These are phyloP conservation scores for Papilio gigon DNA, from an alignment of 2,888 invertebrate species.

Conservation along the genomic window DNA sequence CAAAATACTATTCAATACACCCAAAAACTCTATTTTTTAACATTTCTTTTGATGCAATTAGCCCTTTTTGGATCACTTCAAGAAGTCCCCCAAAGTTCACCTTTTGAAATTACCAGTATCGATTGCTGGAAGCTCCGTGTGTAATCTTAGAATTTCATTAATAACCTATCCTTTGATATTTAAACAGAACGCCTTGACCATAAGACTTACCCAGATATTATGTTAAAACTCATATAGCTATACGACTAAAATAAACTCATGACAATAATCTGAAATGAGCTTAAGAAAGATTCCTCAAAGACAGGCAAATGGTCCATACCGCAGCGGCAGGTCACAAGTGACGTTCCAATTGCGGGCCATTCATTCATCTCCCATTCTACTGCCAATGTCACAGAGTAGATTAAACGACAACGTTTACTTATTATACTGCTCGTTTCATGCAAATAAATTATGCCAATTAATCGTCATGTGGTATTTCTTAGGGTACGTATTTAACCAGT, in stretches of 20 bases:
- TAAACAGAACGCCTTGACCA: too few species aligned
- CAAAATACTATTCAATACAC: too few species aligned
- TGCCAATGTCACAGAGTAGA: constrained; percentile 33
- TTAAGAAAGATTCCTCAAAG: constrained; percentile 10
- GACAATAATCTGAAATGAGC: constrained; percentile 3
- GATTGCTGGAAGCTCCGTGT: too few species aligned
- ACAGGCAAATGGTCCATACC: constrained; percentile 21
- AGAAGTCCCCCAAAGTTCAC: too few species aligned
- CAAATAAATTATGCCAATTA: constrained; percentile 31
- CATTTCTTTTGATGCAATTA: too few species aligned
- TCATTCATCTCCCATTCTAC: constrained; percentile 33
- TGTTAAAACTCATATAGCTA: not conserved
- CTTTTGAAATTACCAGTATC: too few species aligned
- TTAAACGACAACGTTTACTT: constrained; percentile 31
- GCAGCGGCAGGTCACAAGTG: constrained; percentile 25
- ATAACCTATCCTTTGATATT: too few species aligned
- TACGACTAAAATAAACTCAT: constrained; percentile 5
- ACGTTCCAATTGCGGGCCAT: constrained; percentile 30
- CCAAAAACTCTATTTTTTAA: too few species aligned
- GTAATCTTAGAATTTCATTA: too few species aligned
- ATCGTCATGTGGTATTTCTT: constrained; percentile 19
- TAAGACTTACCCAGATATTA: not conserved
- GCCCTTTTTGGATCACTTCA: too few species aligned
- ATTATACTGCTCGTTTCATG: constrained; percentile 33
- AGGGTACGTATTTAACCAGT: not conserved